Conservation (phyloP, 1,140 invertebrate species). For the Halotydeus destructor region DNA sequence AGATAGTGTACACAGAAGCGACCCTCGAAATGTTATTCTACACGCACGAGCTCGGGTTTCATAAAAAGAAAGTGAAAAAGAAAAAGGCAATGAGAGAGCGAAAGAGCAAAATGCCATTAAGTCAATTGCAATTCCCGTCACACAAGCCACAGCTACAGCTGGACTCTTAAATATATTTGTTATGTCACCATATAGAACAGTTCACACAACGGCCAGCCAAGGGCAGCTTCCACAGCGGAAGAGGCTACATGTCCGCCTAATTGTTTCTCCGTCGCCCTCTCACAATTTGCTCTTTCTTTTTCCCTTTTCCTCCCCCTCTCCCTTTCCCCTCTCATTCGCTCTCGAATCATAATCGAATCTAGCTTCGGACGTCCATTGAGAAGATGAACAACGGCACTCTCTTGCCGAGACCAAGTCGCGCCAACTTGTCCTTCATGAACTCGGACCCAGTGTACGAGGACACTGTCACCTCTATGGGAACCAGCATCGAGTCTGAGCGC, state of each 20-base stretch:
- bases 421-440: background rate
- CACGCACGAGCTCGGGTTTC: too few species aligned
- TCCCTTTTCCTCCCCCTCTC: background rate
- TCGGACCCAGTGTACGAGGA: slow-evolving; percentile 11
- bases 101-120: too few species aligned
- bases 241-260: too few species aligned
- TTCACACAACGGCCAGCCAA: too few species aligned
- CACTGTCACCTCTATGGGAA: slow-evolving; percentile 13
- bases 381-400: slow-evolving; percentile 12
- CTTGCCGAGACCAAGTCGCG: slow-evolving; percentile 1
- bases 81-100: background rate
- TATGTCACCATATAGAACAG: too few species aligned
- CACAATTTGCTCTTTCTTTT: background rate
- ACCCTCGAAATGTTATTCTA: background rate
- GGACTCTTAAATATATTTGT: too few species aligned
- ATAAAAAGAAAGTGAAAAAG: background rate
- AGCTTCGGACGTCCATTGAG: slow-evolving; percentile 13
- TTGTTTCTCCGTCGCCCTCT: too few species aligned
- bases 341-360: too few species aligned
- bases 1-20: background rate
- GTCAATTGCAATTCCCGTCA: too few species aligned
- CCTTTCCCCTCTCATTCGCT: background rate
- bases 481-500: too few species aligned
- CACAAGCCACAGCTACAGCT: too few species aligned
- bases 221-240: too few species aligned